Evolutionary conservation across 2,113 vertebrate species (phyloP).

Genomic region (Trematomus loennbergii): DNA sequence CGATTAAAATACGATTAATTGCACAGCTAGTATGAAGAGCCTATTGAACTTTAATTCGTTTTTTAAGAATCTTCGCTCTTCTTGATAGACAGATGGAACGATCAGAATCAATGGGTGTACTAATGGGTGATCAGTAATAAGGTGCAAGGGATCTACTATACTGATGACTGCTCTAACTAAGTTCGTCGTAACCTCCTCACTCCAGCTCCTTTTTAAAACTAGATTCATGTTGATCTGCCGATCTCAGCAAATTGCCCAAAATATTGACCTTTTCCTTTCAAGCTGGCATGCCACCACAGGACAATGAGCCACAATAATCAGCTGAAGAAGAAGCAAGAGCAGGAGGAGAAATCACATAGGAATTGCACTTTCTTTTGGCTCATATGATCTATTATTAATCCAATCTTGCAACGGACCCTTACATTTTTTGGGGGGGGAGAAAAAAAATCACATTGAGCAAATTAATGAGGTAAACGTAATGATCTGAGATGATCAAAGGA

Average conservation of each 20-base stretch:
- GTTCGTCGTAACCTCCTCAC: too few species aligned
- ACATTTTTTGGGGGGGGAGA: conserved; percentile 60
- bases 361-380: conserved; percentile 75
- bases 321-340: conserved; percentile 37
- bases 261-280: conserved; percentile 25
- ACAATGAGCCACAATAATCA: conserved; percentile 42
- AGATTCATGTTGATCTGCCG: not conserved
- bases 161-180: too few species aligned
- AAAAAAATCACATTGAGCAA: conserved; percentile 76
- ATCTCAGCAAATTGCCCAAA: not conserved
- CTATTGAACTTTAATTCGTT: not conserved
- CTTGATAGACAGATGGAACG: not conserved
- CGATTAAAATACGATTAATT: too few species aligned
- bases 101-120: not conserved
- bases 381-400: conserved; percentile 85
- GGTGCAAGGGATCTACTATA: too few species aligned
- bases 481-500: conserved; percentile 89
- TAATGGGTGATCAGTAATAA: too few species aligned
- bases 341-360: conserved; percentile 67
- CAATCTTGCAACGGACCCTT: conserved; percentile 80
- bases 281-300: conserved; percentile 1
- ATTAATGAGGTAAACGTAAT: conserved; percentile 90
- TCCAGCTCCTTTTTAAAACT: too few species aligned
- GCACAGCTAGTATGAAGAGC: too few species aligned
- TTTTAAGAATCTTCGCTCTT: not conserved